phyloP scores from a whole-genome alignment of 2,797 vertebrate genomes.

The Tapirus indicus region DNA sequence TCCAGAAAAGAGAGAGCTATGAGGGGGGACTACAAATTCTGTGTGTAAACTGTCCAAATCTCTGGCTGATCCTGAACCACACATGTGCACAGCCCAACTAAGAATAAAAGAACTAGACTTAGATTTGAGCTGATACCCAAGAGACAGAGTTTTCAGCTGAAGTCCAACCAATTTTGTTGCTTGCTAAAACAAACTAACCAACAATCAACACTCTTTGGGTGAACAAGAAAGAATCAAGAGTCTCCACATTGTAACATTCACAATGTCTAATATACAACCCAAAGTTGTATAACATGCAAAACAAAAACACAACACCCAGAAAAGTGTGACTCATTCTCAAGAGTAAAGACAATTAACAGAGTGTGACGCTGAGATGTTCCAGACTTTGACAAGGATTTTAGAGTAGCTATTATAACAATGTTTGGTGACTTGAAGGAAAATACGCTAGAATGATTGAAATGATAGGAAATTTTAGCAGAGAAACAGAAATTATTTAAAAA shows the following conservation, averaged over 20 bases:
- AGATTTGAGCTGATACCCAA: not conserved
- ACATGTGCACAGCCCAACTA: not conserved
- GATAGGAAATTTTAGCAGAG: not conserved
- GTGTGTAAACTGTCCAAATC: not conserved
- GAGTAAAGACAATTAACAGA: not conserved
- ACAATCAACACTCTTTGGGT: not conserved
- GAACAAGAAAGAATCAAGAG: not conserved
- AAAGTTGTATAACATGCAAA: not conserved
- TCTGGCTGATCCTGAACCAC: not conserved
- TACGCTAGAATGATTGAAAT: not conserved
- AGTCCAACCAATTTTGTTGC: not conserved
- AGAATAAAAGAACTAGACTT: not conserved
- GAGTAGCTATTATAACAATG: not conserved
- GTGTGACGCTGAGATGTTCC: not conserved
- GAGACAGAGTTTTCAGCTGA: not conserved
- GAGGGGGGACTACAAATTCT: not conserved
- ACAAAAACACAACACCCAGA: not conserved
- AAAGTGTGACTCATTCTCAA: not conserved
- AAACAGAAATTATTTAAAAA: not conserved
- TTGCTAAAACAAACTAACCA: not conserved
- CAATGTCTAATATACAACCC: not conserved
- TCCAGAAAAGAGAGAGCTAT: not conserved
- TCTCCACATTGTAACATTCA: not conserved
- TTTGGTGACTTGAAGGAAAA: not conserved
- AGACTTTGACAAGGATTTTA: not conserved